These are phyloP conservation scores for Otolemur crassicaudatus DNA, from an alignment of 2,797 vertebrate species.

Conservation along the genomic window DNA sequence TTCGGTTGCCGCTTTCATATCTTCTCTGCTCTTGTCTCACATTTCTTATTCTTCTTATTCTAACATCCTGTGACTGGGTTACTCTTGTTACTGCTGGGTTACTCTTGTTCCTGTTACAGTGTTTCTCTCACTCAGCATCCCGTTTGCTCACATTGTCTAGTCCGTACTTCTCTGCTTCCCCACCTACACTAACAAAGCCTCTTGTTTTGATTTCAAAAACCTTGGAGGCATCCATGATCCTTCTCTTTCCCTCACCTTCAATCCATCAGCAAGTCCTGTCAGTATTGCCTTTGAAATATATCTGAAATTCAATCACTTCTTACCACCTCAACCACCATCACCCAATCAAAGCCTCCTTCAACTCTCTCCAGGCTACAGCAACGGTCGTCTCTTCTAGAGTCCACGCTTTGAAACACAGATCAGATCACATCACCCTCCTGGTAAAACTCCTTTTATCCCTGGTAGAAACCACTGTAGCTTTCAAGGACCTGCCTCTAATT, in stretches of 20 bases:
- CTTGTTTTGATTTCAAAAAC: neutral
- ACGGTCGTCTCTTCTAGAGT: neutral
- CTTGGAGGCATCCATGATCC: no score
- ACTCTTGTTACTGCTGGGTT: neutral
- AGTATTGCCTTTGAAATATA: no score
- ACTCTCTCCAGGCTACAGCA: neutral
- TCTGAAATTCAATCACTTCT: neutral
- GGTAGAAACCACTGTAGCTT: neutral
- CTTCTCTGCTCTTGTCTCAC: neutral
- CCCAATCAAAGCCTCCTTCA: neutral
- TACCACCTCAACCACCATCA: rapidly evolving
- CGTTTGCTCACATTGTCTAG: neutral
- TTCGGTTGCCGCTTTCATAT: neutral
- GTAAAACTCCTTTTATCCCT: neutral
- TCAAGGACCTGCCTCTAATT: no score
- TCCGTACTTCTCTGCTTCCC: neutral
- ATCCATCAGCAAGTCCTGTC: neutral
- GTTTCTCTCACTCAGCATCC: neutral
- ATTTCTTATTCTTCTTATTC: neutral
- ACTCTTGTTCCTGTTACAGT: neutral
- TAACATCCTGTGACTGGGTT: neutral
- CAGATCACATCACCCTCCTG: no score
- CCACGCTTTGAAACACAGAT: neutral
- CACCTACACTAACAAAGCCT: neutral
- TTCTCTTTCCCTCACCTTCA: neutral